Evolutionary conservation across 1,140 invertebrate species (phyloP), one percentile per base, ranked within the genome.

Genomic region (Caerostris extrusa): DNA sequence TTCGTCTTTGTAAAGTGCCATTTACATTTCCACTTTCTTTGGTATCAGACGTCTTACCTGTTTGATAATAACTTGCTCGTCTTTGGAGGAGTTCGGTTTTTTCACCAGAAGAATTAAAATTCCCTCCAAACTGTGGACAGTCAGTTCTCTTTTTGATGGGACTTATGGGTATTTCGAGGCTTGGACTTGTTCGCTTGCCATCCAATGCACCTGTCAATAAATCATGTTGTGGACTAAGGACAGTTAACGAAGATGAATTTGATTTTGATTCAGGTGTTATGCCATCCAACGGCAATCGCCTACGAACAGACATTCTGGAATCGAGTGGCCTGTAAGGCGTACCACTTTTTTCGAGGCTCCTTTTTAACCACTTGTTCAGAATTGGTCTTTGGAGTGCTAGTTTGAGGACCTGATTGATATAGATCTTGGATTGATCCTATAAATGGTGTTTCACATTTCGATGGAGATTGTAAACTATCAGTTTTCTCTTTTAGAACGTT

Each of bases 281-380:
- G 10, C 82, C 58, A 5, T 93, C 92, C 3, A 17, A 96, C 95
- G 87, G 87, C 14, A 94, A 10, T 5, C 87, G 87, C 17, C 87
- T 55, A 7, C 93, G 87, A 10, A 94, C 87, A 7, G 93, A 94
- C 3, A 67, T 4, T 58, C 87, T 85, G 3, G 53, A 12, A 5
- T 90, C 71, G 7, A 61, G 55, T 3, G 57, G 77, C 90, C 93
- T 90, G 34, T 90, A 77, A 3, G 93, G 93, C 50, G 93, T 94
- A 6, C n/a, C 50, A 60, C 58, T 69, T 10, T n/a, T 53, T 56
- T 7, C 60, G 14, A 34, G 57, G 71, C 8, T 12, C 34, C 50
- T 69, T 83, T 60, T 7, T 93, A 1, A 53, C 10, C 7, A 69
- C 7, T 10, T 34, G 57, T 17, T 61, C 17, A 5, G 19, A 19